These are phyloP conservation scores for Marronus borbonicus DNA, from an alignment of 2,888 invertebrate genomes.

Conservation along the genomic window DNA sequence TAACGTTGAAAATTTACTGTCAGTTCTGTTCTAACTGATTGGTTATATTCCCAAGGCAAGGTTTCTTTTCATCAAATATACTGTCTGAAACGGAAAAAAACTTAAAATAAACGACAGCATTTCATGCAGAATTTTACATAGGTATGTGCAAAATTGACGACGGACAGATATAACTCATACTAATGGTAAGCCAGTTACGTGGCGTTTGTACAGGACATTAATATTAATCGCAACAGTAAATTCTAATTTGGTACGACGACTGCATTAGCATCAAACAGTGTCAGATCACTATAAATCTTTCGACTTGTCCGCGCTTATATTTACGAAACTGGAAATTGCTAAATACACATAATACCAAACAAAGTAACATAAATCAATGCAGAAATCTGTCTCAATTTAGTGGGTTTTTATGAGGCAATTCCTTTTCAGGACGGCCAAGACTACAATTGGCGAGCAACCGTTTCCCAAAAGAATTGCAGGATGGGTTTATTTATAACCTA, in stretches of 20 bases:
- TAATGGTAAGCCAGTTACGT: conserved; percentile 27
- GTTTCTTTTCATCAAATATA: too few relatives aligned
- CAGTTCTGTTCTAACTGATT: too few relatives aligned
- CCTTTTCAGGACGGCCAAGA: conserved; percentile 4
- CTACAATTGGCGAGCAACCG: background rate
- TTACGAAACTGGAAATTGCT: conserved; percentile 29
- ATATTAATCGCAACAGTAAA: conserved; percentile 40
- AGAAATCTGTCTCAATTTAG: conserved; percentile 2
- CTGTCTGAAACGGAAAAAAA: too few relatives aligned
- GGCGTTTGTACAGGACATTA: conserved; percentile 16
- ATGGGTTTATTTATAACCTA: conserved; percentile 9
- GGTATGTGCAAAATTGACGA: conserved; percentile 21
- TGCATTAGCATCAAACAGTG: conserved; percentile 41
- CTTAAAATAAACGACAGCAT: background rate
- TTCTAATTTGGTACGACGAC: conserved; percentile 32
- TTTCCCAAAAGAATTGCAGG: background rate
- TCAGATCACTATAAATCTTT: conserved; percentile 36
- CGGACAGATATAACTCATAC: conserved; percentile 4
- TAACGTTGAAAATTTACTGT: too few relatives aligned
- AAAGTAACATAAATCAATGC: conserved; percentile 23
- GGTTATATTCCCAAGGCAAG: too few relatives aligned
- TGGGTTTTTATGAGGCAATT: background rate
- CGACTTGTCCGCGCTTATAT: conserved; percentile 14
- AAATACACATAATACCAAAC: conserved; percentile 9
- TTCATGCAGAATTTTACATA: conserved; percentile 2